A percentile compares a stretch with the other conserved stretches of the same genome.
These are phyloP conservation scores for Laticauda laticaudata DNA, from an alignment of 2,113 vertebrate species.

Conservation along the genomic window DNA sequence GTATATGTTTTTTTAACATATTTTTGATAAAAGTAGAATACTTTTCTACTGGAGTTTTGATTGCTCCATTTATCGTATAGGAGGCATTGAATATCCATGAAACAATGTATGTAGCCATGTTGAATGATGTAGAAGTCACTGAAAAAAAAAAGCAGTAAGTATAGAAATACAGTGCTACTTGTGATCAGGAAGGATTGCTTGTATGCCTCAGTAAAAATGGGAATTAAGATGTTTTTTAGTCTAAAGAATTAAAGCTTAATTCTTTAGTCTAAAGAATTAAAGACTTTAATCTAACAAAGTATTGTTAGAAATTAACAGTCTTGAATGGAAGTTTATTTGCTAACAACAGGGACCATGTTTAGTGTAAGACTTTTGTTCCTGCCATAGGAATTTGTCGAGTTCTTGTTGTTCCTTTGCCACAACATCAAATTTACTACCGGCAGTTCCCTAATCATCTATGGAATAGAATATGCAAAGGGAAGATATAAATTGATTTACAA, in stretches of 20 bases:
- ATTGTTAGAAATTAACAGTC: not conserved
- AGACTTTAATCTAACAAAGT: not conserved
- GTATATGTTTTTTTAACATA: not conserved
- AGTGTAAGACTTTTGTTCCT: not conserved
- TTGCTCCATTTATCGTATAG: not conserved
- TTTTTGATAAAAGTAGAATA: not conserved
- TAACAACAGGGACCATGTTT: not conserved
- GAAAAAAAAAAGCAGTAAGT: not conserved
- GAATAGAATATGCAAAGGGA: not conserved
- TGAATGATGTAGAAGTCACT: not conserved
- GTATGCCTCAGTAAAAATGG: not conserved
- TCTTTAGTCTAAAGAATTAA: not conserved
- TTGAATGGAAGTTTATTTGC: conserved; percentile 5
- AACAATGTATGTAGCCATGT: not conserved
- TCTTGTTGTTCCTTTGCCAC: not conserved
- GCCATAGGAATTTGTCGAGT: not conserved
- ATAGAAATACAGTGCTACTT: not conserved
- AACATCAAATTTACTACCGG: not conserved
- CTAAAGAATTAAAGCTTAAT: not conserved
- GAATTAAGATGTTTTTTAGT: not conserved
- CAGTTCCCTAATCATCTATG: not conserved
- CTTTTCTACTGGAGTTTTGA: not conserved
- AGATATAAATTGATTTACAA: not conserved
- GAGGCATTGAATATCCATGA: not conserved
- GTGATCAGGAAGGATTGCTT: not conserved